Conservation (phyloP, 1,140 invertebrate species). For the Drosophila kikkawai region DNA sequence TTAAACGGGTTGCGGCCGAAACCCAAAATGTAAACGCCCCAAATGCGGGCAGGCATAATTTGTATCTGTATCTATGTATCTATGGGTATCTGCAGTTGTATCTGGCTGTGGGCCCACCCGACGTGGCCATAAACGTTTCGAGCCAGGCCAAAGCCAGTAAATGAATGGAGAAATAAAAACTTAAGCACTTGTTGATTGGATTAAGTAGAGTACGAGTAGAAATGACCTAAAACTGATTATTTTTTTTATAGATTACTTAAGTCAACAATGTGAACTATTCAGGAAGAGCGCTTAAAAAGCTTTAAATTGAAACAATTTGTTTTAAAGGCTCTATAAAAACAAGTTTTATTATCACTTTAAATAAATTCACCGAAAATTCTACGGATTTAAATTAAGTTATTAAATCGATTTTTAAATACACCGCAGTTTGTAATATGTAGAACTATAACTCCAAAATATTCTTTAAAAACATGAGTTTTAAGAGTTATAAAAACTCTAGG, state of each 20-base stretch:
- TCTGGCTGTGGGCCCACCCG: constrained; percentile 50
- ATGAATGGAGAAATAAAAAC: constrained; percentile 38
- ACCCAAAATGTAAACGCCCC: constrained; percentile 69
- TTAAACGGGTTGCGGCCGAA: constrained; percentile 56
- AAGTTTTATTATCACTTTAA: not conserved
- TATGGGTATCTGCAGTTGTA: constrained; percentile 32
- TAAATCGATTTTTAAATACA: too few relatives aligned
- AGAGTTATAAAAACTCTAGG: too few relatives aligned
- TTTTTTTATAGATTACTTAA: not conserved
- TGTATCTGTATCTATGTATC: constrained; percentile 33
- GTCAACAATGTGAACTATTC: not conserved
- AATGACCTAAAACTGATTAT: not conserved
- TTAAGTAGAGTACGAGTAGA: constrained; percentile 5
- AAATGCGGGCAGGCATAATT: constrained; percentile 54
- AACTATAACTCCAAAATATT: too few relatives aligned
- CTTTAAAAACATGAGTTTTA: too few relatives aligned
- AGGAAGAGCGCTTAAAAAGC: not conserved
- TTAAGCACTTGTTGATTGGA: constrained; percentile 39
- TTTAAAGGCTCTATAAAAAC: not conserved
- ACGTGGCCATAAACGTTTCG: constrained; percentile 65
- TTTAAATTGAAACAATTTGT: not conserved
- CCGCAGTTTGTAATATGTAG: too few relatives aligned
- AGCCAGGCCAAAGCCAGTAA: constrained; percentile 25
- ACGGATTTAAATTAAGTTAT: too few relatives aligned
- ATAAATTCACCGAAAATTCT: not conserved